Base-by-base conservation (phyloP, 2,113 vertebrate genomes). In the Cyanistes caeruleus region DNA sequence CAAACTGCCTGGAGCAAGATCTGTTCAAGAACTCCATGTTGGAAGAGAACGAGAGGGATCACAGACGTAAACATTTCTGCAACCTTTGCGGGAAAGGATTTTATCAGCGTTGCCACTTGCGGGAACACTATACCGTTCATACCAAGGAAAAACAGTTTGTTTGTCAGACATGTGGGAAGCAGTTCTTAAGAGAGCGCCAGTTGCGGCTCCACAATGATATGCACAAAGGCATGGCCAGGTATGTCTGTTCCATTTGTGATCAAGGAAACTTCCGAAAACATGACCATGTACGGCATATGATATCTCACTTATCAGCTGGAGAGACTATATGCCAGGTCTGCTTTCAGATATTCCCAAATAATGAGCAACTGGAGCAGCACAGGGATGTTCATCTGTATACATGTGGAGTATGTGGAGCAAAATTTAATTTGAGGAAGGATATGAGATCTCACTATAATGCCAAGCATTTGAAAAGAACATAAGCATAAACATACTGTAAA, bases 301-400 rank as follows among this genome's bases (percentile, higher is more conserved):
- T 99, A 97, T 99, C 99, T 75, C 99, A 99, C 97, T 98, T 99
- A 97, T 98, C 99, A 56, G 98, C 99, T 58, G 99, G 99, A 62
- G 99, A 99, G 97, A 99, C 99, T 95, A 99, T 99, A 98, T 99
- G 99, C 98, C 99, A 99, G 98, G 99, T 99, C 97, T 99, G 99
- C 96, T 99, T 99, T 98, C 99, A 99, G 98, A 99, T 99, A 98
- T 99, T 99, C 94, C 99, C 99, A 25, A 98, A 98, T 75, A 99
- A 98, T 33, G 99, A 99, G 89, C 99, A 99, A 96, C 98, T 99
- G 98, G 99, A 99, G 97, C 98, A 99, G 88, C 99, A 99, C 98
- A 99, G 99, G 99, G 99, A 99, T 97, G 99, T 99, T 93, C 99
- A 99, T 97, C 98, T 99, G 95, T 99, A 99, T 97, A 99, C 99